These are phyloP conservation scores for Drosophila athabasca DNA, from an alignment of 1,140 invertebrate genomes.

Conservation along the genomic window DNA sequence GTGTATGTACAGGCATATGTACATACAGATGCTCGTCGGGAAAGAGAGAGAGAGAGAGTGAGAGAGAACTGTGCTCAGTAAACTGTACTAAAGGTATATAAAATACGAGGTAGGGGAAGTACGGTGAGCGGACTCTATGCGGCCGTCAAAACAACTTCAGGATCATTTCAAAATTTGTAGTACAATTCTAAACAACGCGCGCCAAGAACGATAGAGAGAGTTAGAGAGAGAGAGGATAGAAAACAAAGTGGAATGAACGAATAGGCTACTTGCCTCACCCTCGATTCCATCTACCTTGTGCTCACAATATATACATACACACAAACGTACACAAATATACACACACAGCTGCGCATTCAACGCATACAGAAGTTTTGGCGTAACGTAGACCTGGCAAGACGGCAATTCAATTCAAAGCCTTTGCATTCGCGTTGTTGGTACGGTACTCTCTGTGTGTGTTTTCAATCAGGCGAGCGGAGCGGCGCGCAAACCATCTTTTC, in stretches of 20 bases:
- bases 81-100: conserved; percentile 55
- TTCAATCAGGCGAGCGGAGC: conserved; percentile 83
- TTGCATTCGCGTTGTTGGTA: conserved; percentile 83
- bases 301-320: conserved; percentile 4
- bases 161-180: no score
- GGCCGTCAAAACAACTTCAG: no score
- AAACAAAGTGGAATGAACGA: no score
- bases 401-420: conserved; percentile 83
- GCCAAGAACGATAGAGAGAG: no score
- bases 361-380: conserved; percentile 72
- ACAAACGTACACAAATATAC: conserved; percentile 36
- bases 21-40: conserved; percentile 25
- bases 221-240: no score
- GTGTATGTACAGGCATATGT: conserved; percentile 67
- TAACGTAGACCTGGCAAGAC: conserved; percentile 76
- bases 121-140: no score
- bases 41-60: conserved; percentile 23
- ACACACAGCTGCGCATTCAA: conserved; percentile 64
- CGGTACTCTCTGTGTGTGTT: conserved; percentile 83
- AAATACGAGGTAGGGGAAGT: no score
- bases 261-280: conserved; percentile 2
- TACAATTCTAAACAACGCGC: no score
- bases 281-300: conserved; percentile 8
- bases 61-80: conserved; percentile 51
- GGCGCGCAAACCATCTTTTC: conserved; percentile 80